Evolutionary conservation across 2,113 vertebrate species (phyloP), one percentile per base, ranked within the genome.

Genomic region (Pedetes capensis): DNA sequence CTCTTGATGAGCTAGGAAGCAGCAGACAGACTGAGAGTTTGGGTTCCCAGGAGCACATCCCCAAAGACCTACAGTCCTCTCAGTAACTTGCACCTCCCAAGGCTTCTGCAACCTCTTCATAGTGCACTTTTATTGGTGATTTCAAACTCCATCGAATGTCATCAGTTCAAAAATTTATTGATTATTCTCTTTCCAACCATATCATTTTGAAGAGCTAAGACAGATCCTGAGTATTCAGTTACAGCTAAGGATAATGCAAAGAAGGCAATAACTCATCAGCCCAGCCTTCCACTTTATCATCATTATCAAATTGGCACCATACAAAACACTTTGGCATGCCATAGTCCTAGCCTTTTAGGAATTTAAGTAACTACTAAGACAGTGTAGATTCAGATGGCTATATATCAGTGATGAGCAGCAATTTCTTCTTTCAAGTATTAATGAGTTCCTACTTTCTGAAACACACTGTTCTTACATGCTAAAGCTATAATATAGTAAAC

Each of bases 91-190:
- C 51, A 51, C 51, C n/a, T n/a, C n/a, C n/a, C n/a, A n/a, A n/a
- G n/a, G n/a, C n/a, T n/a, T n/a, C n/a, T n/a, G n/a, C n/a, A n/a
- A n/a, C n/a, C n/a, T n/a, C n/a, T n/a, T n/a, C n/a, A n/a, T n/a
- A n/a, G n/a, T n/a, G n/a, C n/a, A n/a, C n/a, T n/a, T n/a, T n/a
- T n/a, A 6, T 12, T 84, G 32, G 53, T 68, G 66, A 92, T 89
- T 92, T 91, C 53, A 76, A 84, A 34, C 22, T 80, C 25, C 7
- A 53, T 17, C 49, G 16, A n/a, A 66, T 93, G 5, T 66, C 32
- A 72, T 86, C 34, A 75, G 16, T 57, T 85, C 74, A 94, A 94
- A 92, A 87, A 92, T 93, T 55, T 94, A 79, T 93, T 44, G 17
- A 34, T 8, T 55, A n/a, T 91, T 89, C 12, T 82, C 8, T 57